phyloP scores from a whole-genome alignment of 1,140 invertebrate genomes.

The Lineus longissimus region DNA sequence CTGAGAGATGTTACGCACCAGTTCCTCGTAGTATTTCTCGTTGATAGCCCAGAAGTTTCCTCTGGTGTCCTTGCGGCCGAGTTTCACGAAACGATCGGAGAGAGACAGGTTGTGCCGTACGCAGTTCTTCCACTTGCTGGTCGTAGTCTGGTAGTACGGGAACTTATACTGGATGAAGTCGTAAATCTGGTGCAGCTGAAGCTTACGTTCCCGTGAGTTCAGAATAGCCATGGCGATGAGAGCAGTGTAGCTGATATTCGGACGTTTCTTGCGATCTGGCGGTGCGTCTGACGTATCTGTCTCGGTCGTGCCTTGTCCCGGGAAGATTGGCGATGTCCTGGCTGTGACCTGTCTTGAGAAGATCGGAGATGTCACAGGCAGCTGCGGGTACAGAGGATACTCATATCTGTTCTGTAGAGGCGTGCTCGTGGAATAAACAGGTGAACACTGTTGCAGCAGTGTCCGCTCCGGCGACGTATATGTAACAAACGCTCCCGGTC shows the following conservation, averaged over 20 bases:
- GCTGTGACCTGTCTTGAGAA: no score
- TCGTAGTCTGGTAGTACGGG: slow-evolving; percentile 77
- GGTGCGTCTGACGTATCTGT: no score
- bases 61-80: slow-evolving; percentile 1
- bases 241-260: slow-evolving; percentile 13
- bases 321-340: no score
- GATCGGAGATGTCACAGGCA: no score
- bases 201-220: slow-evolving; percentile 11
- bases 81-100: not conserved
- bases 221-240: slow-evolving; percentile 21
- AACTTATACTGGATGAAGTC: slow-evolving; percentile 47
- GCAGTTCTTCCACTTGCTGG: slow-evolving; percentile 62
- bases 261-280: not conserved
- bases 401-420: no score
- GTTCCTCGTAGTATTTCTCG: slow-evolving; percentile 2
- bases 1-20: not conserved
- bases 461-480: no score
- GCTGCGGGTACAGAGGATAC: no score
- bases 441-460: no score
- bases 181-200: slow-evolving; percentile 13
- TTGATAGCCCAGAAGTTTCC: slow-evolving; percentile 6
- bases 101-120: slow-evolving; percentile 1
- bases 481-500: no score
- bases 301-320: no score
- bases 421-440: no score